Evolutionary conservation across 2,888 invertebrate species (phyloP).

Genomic region (Coenonympha glycerion): DNA sequence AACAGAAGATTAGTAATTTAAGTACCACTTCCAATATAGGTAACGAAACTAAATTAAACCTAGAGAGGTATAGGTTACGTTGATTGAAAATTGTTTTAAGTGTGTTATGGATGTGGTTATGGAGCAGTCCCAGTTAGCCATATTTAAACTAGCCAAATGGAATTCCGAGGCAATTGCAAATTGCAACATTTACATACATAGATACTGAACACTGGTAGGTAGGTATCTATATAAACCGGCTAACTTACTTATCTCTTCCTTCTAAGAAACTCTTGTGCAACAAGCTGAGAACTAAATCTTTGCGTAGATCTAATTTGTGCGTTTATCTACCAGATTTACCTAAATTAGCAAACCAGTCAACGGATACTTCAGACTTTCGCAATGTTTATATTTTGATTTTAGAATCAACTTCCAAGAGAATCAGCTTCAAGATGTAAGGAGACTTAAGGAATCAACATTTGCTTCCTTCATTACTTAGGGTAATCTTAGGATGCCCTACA

Average conservation of each 20-base stretch:
- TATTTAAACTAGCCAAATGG: constrained; percentile 2
- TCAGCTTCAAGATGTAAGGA: too few species aligned
- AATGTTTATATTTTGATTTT: too few species aligned
- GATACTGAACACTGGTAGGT: too few species aligned
- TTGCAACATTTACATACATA: constrained; percentile 13
- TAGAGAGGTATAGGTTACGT: too few species aligned
- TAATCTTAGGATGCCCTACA: too few species aligned
- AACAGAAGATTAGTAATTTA: too few species aligned
- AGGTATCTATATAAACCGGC: not conserved
- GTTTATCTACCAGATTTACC: not conserved
- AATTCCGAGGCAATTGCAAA: constrained; percentile 12
- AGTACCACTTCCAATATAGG: too few species aligned
- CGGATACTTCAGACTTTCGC: too few species aligned
- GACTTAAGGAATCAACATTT: too few species aligned
- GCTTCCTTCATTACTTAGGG: too few species aligned
- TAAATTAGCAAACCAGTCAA: constrained; percentile 1
- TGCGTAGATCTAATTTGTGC: constrained; percentile 1
- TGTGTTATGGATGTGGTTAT: not conserved
- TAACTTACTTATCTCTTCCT: constrained; percentile 11
- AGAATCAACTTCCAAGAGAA: too few species aligned
- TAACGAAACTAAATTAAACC: too few species aligned
- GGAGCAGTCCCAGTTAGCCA: constrained; percentile 7
- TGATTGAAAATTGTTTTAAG: not conserved
- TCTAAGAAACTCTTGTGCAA: constrained; percentile 9
- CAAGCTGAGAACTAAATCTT: not conserved